phyloP scores from a whole-genome alignment of 1,140 invertebrate genomes.

The Listronotus bonariensis region DNA sequence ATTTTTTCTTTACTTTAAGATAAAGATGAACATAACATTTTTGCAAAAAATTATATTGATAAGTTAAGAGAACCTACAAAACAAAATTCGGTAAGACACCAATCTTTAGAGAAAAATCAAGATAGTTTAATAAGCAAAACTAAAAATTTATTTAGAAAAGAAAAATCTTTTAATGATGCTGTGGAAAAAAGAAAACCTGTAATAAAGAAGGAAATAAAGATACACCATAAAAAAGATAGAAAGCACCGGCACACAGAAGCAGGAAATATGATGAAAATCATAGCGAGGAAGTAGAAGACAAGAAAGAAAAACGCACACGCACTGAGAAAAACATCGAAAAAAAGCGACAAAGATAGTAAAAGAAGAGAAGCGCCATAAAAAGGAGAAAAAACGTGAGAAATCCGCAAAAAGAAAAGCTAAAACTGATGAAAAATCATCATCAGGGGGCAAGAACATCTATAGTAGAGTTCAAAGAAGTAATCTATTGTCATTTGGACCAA shows the following conservation, averaged over 20 bases:
- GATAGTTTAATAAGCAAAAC: slow-evolving; percentile 12
- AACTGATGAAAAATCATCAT: not conserved
- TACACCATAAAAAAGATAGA: too few relatives aligned
- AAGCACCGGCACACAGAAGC: not conserved
- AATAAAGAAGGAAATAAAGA: too few relatives aligned
- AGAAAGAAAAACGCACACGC: slow-evolving; percentile 10
- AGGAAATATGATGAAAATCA: not conserved
- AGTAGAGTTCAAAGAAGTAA: slow-evolving; percentile 25
- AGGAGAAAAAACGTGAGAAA: not conserved
- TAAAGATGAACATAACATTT: not conserved
- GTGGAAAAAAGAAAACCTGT: slow-evolving; percentile 1
- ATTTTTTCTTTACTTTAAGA: too few relatives aligned
- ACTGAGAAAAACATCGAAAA: not conserved
- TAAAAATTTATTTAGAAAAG: slow-evolving; percentile 23
- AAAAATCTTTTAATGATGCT: slow-evolving; percentile 28
- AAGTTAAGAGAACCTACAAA: not conserved
- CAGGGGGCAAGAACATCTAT: not conserved
- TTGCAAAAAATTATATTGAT: not conserved
- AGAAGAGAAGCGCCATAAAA: not conserved
- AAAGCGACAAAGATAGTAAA: not conserved
- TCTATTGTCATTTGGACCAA: slow-evolving; percentile 28
- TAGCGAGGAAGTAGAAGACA: not conserved
- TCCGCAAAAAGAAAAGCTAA: not conserved
- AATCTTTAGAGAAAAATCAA: slow-evolving; percentile 16
- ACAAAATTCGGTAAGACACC: slow-evolving; percentile 7